Evolutionary conservation across 2,888 invertebrate species (phyloP).

Genomic region (Rhyacophila evoluta): DNA sequence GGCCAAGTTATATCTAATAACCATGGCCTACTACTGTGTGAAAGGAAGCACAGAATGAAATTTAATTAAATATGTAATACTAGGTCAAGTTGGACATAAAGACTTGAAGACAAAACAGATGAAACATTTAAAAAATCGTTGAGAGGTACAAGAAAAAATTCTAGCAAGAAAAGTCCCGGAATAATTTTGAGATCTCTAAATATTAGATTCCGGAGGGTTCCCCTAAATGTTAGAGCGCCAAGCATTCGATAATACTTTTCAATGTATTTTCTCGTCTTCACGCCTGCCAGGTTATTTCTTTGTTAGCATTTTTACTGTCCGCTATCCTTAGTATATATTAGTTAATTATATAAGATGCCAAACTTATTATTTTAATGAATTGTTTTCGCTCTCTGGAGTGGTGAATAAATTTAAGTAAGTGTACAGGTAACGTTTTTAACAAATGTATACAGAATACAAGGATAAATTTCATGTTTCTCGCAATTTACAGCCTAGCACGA

Average conservation of each 20-base stretch:
- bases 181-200: too few species aligned
- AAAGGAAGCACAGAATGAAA: too few species aligned
- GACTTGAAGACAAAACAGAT: too few species aligned
- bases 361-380: constrained; percentile 24
- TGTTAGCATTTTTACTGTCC: constrained; percentile 24
- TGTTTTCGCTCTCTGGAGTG: not conserved
- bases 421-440: not conserved
- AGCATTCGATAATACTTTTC: constrained; percentile 17
- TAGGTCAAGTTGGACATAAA: too few species aligned
- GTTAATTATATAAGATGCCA: not conserved
- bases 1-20: too few species aligned
- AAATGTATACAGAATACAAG: not conserved
- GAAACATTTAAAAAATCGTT: too few species aligned
- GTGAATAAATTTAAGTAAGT: not conserved
- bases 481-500: not conserved
- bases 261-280: constrained; percentile 5
- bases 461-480: not conserved
- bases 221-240: not conserved
- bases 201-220: too few species aligned
- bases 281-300: not conserved
- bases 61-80: too few species aligned
- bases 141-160: too few species aligned
- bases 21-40: too few species aligned
- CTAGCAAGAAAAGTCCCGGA: too few species aligned
- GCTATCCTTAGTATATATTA: constrained; percentile 1